Conservation (phyloP, 2,888 invertebrate genomes). For the Alitta virens region DNA sequence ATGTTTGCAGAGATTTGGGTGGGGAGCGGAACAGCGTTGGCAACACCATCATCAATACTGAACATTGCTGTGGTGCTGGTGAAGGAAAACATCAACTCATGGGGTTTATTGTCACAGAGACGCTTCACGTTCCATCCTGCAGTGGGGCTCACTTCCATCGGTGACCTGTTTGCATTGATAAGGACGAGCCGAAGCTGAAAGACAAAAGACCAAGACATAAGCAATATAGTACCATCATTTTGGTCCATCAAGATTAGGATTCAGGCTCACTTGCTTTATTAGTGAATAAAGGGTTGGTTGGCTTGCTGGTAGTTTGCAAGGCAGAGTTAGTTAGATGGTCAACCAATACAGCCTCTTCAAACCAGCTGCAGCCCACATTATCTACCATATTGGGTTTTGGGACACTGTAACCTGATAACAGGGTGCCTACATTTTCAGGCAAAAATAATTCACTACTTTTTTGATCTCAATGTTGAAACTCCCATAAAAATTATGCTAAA, state of each 20-base stretch:
- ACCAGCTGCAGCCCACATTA: too few relatives aligned
- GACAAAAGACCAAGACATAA: neutral
- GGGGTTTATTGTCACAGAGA: slow-evolving; percentile 17
- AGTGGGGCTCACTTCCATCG: neutral
- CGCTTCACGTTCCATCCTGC: neutral
- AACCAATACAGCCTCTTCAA: too few relatives aligned
- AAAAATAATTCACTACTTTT: too few relatives aligned
- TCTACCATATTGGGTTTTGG: too few relatives aligned
- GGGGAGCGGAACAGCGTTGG: neutral
- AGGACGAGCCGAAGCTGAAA: neutral
- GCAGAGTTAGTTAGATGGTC: too few relatives aligned
- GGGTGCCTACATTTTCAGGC: too few relatives aligned
- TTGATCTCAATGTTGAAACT: too few relatives aligned
- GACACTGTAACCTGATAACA: too few relatives aligned
- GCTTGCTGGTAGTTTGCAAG: too few relatives aligned
- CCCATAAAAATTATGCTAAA: too few relatives aligned
- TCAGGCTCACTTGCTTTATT: neutral
- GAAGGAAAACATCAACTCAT: neutral
- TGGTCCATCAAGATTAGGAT: neutral
- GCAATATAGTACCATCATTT: neutral
- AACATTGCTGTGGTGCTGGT: neutral
- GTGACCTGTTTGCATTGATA: neutral
- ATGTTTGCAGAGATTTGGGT: neutral
- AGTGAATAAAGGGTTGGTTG: too few relatives aligned
- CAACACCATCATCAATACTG: neutral